A percentile compares a stretch with the other conserved stretches of the same genome.
Conservation (phyloP, 2,113 vertebrate species). For the Sinocyclocheilus maitianheensis region DNA sequence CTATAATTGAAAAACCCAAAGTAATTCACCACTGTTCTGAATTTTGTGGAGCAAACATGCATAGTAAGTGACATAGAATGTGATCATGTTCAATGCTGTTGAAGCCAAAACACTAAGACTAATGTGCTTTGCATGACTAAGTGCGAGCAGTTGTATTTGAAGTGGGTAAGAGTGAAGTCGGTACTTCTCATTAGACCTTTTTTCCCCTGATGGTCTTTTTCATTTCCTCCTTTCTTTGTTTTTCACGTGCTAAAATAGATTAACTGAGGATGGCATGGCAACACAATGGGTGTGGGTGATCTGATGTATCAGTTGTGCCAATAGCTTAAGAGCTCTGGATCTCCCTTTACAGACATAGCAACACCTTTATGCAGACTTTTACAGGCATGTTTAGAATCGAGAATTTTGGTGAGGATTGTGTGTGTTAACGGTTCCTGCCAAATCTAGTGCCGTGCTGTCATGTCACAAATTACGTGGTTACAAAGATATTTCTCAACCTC, state of each 20-base stretch:
- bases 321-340: not conserved
- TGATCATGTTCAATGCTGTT: not conserved
- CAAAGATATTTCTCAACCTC: slow-evolving; percentile 17
- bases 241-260: not conserved
- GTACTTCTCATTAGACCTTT: not conserved
- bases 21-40: not conserved
- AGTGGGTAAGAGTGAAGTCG: not conserved
- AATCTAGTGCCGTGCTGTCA: not conserved
- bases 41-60: not conserved
- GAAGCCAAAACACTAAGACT: not conserved
- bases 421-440: slow-evolving; percentile 18
- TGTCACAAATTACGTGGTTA: not conserved
- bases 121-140: not conserved
- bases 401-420: not conserved
- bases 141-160: not conserved
- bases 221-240: not conserved
- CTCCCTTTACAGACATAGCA: not conserved
- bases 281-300: not conserved
- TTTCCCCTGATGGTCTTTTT: not conserved
- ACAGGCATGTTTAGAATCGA: not conserved
- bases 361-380: not conserved
- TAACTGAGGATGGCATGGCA: not conserved
- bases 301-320: not conserved
- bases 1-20: not conserved
- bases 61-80: not conserved